Base-by-base conservation (phyloP, 2,113 vertebrate species). In the Oreotrochilus melanogaster region DNA sequence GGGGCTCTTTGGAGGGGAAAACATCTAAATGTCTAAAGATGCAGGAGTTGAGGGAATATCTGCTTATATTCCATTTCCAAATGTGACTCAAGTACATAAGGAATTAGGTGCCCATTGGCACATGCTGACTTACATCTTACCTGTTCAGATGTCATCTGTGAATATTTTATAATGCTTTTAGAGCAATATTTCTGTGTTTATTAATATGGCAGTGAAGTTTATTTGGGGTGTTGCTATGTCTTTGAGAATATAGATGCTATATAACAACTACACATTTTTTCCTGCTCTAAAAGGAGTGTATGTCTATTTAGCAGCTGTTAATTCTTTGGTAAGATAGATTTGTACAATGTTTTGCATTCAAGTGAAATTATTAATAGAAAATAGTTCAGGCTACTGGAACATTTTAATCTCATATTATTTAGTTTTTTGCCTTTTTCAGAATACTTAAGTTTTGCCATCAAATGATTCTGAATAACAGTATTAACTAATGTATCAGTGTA, bases 281-380 rank as follows among this genome's bases (percentile, higher is more conserved):
- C 64, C 33, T 33, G 31, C 9, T n/a, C 31, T 78, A 70, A 88
- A 18, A 78, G 48, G 25, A 86, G 60, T 47, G 35, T 70, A 50
- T 64, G 64, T 75, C 83, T 91, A 33, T 83, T 94, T 95, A 88
- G 93, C 92, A 45, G 67, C 78, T 92, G 86, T 82, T 95, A 78
- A 93, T 93, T 91, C 88, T 82, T 86, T 86, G 66, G 81, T 53
- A 95, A 94, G 82, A 31, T 78, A 12, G 60, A 24, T 60, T 87
- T 88, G 61, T 62, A 51, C 85, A 60, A 50, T 80, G 83, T 89
- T 91, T 97, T 97, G 94, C 53, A 64, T 57, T 86, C 72, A 87
- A 82, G 50, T 35, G n/a, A 92, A 76, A 87, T 86, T 75, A 64
- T 51, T 88, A 54, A 79, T 50, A 85, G 61, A 72, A 72, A 95